Base-by-base conservation (phyloP, 1,140 invertebrate species). In the Xylocopa sonorina region DNA sequence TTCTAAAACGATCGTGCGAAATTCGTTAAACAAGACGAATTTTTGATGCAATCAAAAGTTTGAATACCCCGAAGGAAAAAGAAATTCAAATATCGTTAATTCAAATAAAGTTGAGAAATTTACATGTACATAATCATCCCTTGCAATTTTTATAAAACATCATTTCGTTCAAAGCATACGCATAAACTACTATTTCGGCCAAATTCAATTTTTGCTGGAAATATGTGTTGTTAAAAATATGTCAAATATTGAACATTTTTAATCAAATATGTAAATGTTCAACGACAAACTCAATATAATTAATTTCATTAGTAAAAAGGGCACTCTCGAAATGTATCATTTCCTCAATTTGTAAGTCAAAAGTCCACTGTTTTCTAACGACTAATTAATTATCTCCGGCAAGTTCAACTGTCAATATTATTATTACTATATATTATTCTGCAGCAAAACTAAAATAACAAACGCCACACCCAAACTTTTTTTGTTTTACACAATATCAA, bases 391-490 rank as follows among this genome's bases (percentile, higher is more conserved):
- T 46, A 41, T 50, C 21, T 7, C 18, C 21, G 9, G 32, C 12
- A 9, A 48, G 16, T 21, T 32, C 41, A 48, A 48, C 66, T 16
- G 46, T 27, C 46, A 29, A 50, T 27, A 43, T n/a, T n/a, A n/a
- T n/a, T n/a, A n/a, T n/a, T n/a, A n/a, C n/a, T n/a, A n/a, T n/a
- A n/a, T n/a, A n/a, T n/a, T n/a, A 51, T 12, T 34, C 4, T 43
- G 16, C 53, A 43, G 18, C 9, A 50, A 62, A 34, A 24, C 18
- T 67, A 43, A 29, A 71, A 84, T 78, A 75, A 58, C 63, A 77
- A 80, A 55, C 78, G 77, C 68, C 72, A 82, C 76, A 74, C 77
- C 46, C 83, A 77, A 60, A 51, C 46, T 21, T 32, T 68, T 38
- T 66, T 57, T 50, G 60, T 41, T 62, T 53, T 50, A 72, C 57